Percentiles rank a stretch among this genome's conserved stretches.
These are phyloP conservation scores for Sympetrum striolatum DNA, from an alignment of 2,888 invertebrate genomes.

Conservation along the genomic window DNA sequence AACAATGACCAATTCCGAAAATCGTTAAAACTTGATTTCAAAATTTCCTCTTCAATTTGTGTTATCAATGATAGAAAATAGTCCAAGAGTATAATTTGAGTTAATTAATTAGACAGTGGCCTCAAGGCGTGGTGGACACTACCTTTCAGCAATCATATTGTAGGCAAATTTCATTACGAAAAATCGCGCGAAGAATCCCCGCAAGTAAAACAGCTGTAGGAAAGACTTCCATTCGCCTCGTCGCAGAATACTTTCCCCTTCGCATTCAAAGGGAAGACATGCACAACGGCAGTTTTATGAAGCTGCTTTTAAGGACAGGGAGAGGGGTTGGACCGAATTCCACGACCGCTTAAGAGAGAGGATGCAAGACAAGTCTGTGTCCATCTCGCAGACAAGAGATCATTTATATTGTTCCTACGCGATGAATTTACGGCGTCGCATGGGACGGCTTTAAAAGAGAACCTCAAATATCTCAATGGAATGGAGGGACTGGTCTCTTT, in stretches of 20 bases:
- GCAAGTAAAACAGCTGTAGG: not conserved
- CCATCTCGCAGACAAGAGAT: not conserved
- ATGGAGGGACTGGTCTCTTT: not conserved
- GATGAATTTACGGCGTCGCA: not conserved
- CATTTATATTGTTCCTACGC: not conserved
- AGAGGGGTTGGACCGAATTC: not conserved
- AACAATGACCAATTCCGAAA: too few species aligned
- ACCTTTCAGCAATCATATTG: too few species aligned
- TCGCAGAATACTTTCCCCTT: not conserved
- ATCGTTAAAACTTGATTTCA: too few species aligned
- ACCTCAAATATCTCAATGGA: not conserved
- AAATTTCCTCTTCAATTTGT: too few species aligned
- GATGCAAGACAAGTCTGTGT: not conserved
- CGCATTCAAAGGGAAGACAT: not conserved
- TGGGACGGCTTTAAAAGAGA: not conserved
- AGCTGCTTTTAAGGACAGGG: not conserved
- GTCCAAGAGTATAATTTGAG: too few species aligned
- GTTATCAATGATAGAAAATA: too few species aligned
- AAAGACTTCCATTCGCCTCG: not conserved
- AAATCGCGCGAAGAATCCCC: not conserved
- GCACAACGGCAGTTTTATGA: not conserved
- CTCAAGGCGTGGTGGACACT: too few species aligned
- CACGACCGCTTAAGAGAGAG: not conserved
- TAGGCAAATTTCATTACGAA: too few species aligned
- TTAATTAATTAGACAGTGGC: too few species aligned